A percentile compares a stretch with the other conserved stretches of the same genome.
Evolutionary conservation across 2,113 vertebrate species (phyloP).

Genomic region (Catharus bicknelli): DNA sequence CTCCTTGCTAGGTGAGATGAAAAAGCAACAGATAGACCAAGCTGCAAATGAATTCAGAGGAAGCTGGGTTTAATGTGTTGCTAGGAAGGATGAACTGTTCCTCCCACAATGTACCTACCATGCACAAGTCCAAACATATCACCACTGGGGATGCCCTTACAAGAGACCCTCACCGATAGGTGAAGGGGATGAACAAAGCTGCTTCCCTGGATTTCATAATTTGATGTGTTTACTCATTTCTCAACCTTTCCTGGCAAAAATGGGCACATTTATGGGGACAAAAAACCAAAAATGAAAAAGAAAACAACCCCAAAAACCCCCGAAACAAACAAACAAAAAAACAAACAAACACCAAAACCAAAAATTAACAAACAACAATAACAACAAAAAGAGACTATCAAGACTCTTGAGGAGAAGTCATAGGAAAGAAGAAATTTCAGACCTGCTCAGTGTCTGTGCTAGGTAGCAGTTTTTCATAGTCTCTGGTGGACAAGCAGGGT

Average conservation of each 20-base stretch:
- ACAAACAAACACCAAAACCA: too few relatives aligned
- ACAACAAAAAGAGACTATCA: background rate
- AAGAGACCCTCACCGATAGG: background rate
- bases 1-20: background rate
- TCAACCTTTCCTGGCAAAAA: background rate
- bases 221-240: background rate
- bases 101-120: background rate
- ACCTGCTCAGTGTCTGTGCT: background rate
- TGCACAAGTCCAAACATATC: background rate
- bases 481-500: background rate
- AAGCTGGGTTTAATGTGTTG: accelerated
- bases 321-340: background rate
- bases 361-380: background rate
- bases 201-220: background rate
- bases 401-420: background rate
- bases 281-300: background rate
- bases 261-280: too few relatives aligned
- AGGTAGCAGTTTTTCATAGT: background rate
- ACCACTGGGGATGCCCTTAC: background rate
- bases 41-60: background rate
- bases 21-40: background rate
- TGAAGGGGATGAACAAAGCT: background rate
- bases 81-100: background rate
- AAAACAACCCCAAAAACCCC: too few relatives aligned
- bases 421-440: background rate